Evolutionary conservation across 2,888 invertebrate species (phyloP), one percentile per base, ranked within the genome.

Genomic region (Fabriciana adippe): DNA sequence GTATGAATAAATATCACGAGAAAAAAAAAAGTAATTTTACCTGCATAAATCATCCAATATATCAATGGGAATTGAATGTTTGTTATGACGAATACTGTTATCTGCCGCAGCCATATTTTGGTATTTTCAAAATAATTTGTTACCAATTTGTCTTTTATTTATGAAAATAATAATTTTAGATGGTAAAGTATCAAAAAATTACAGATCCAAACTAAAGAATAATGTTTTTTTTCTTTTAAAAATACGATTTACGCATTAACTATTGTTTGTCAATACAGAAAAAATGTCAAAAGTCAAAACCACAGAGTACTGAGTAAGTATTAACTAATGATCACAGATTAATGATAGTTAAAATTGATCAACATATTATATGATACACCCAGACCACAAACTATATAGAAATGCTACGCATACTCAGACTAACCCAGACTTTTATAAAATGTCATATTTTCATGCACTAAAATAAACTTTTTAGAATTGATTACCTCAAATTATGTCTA

Each of bases 11-110:
- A 11, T 11, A 41, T 41, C 35, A 41, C 0, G 8, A 41, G 35
- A n/a, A 11, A 11, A 8, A 41, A 41, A 41, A 11, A 11, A 11
- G 8, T 8, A 11, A 11, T 41, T 41, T 41, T 59, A 93, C 93
- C 96, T 96, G 93, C 96, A 96, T 77, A 98, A 94, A 93, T 98
- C 98, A 86, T 97, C 97, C 76, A 98, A 94, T 83, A 98, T 97
- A 89, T 97, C 97, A 77, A 95, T 94, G 72, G 98, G 97, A 86
- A 98, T 96, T 77, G 95, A 94, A 87, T 95, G 95, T 80, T 87
- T 94, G 86, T 79, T 78, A 66, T 83, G 82, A 74, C 82, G 79
- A 56, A 79, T 76, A 76, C 78, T 82, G 71, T 78, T 80, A 64
- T 79, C 76, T 35, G 78, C 80, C 63, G 86, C 84, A 69, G 81